Percentiles rank a stretch among this genome's conserved stretches.
Conservation (phyloP, 1,140 invertebrate species). For the Pseudachorutes palmiensis region DNA sequence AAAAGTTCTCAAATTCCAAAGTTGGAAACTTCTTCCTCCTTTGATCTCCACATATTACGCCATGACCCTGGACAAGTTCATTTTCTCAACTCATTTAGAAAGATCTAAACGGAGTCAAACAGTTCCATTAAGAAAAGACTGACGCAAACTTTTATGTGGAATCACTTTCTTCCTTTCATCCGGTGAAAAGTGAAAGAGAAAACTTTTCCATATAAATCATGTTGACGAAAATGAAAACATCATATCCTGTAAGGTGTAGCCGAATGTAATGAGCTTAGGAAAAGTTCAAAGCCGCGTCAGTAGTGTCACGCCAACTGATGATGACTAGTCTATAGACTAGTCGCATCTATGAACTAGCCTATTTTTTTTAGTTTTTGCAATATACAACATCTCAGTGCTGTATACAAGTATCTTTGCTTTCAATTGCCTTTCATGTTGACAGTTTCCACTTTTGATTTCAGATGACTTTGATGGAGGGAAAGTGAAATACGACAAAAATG, state of each 20-base stretch:
- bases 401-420: too few relatives aligned
- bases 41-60: background rate
- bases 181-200: background rate
- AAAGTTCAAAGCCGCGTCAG: too few relatives aligned
- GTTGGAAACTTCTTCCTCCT: background rate
- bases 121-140: background rate
- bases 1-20: background rate
- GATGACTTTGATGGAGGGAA: background rate
- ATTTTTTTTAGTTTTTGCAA: too few relatives aligned
- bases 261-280: too few relatives aligned
- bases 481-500: background rate
- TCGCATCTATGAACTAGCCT: too few relatives aligned
- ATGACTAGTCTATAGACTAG: background rate
- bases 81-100: background rate
- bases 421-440: background rate
- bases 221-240: background rate
- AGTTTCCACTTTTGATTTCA: background rate
- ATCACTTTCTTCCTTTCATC: background rate
- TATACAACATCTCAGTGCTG: too few relatives aligned
- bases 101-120: background rate
- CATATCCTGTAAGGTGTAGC: background rate
- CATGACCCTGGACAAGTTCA: background rate
- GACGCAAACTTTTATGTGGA: too few relatives aligned
- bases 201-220: background rate
- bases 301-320: background rate